Evolutionary conservation across 2,888 invertebrate genomes (phyloP), one percentile per base, ranked within the genome.

Genomic region (Parthenolecanium corni): DNA sequence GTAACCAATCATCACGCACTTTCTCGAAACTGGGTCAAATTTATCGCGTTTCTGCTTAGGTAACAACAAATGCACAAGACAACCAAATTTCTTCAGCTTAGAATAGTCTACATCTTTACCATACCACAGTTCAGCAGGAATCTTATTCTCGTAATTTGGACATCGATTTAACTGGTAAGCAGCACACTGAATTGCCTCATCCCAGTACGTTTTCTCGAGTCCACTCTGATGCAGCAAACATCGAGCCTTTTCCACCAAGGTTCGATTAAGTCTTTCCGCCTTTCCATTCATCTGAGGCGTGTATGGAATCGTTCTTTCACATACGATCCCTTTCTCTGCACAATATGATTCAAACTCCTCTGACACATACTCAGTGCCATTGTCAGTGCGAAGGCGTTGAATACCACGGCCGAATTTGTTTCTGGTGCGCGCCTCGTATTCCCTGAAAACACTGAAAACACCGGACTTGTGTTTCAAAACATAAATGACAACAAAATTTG

Each of bases 351-450:
- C 31, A 9, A 31, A 31, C 9, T 31, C 31, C 9, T 16, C 20
- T 20, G n/a, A 46, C 9, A 49, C 36, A 12, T 58, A 58, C 12
- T 58, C 58, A n/a, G 25, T 36, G 14, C 58, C 58, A 38, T 58
- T 23, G 20, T 58, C 58, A 11, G 36, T 25, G 3, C 52, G 14
- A 12, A 52, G 20, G 1, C 18, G 36, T 11, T 38, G 20, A 18
- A 52, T 52, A n/a, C 38, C 38, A 3, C 20, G 2, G 12, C 52
- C 38, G 5, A 31, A 31, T 31, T 31, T 31, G 9, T 31, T 31
- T 31, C 31, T 31, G 31, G 31, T 31, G 31, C 31, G 12, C 1
- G 36, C 18, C 3, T 25, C 4, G 38, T n/a, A 52, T 36, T 52
- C 38, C 5, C 3, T 2, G 18, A 52, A 52, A 20, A 20, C 20